A percentile compares a stretch with the other conserved stretches of the same genome.
Conservation (phyloP, 2,797 vertebrate genomes). For the Chiroxiphia lanceolata region DNA sequence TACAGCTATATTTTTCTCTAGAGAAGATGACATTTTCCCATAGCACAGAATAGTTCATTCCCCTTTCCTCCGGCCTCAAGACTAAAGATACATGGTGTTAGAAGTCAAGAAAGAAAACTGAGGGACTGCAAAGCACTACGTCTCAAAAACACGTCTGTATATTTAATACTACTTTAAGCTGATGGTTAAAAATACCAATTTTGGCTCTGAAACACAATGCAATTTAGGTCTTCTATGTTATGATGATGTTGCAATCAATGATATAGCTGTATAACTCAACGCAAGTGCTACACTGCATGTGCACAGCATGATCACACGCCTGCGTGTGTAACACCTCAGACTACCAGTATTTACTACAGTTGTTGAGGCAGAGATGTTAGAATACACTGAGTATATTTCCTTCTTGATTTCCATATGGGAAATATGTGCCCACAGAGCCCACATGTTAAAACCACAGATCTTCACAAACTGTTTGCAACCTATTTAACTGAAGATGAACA, state of each 20-base stretch:
- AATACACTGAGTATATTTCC: neutral
- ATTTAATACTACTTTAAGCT: neutral
- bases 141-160: neutral
- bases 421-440: neutral
- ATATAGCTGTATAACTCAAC: neutral
- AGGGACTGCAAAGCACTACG: neutral
- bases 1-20: neutral
- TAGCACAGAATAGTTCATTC: neutral
- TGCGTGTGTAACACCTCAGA: neutral
- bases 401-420: neutral
- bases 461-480: neutral
- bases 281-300: neutral
- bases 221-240: neutral
- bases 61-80: neutral
- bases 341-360: neutral
- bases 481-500: neutral
- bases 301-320: fast-evolving
- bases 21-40: slow-evolving; percentile 3
- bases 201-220: neutral
- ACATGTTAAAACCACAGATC: neutral
- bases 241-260: neutral
- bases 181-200: neutral
- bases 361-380: neutral
- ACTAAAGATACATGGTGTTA: neutral
- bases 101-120: neutral